These are phyloP conservation scores for Amphipoea lucens DNA, from an alignment of 2,888 invertebrate species.

Conservation along the genomic window DNA sequence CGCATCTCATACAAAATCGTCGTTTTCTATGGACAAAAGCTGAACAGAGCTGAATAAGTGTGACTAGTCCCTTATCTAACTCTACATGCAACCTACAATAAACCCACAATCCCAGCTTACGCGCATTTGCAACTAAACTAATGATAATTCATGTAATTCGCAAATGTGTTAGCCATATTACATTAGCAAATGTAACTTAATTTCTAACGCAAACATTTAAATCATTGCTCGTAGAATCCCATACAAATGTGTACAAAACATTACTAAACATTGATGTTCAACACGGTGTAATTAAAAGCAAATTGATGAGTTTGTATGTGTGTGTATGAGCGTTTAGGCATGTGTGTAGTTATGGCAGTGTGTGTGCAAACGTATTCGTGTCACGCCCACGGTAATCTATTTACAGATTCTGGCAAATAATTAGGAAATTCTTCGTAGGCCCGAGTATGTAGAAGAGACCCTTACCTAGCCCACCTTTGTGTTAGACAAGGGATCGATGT, in stretches of 20 bases:
- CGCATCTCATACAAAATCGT: too few species aligned
- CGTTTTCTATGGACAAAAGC: too few species aligned
- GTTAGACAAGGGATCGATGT: slow-evolving; percentile 29
- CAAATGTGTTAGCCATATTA: slow-evolving; percentile 45
- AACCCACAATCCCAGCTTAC: neutral
- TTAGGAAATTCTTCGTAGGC: slow-evolving; percentile 69
- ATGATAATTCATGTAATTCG: slow-evolving; percentile 19
- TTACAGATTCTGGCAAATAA: slow-evolving; percentile 73
- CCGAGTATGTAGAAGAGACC: slow-evolving; percentile 34
- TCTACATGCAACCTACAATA: neutral
- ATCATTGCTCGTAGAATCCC: slow-evolving; percentile 54
- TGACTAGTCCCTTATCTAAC: too few species aligned
- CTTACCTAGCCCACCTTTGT: slow-evolving; percentile 34
- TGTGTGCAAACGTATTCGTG: slow-evolving; percentile 51
- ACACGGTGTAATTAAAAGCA: slow-evolving; percentile 59
- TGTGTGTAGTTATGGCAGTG: neutral
- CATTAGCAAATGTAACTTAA: slow-evolving; percentile 55
- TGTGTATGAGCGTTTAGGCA: neutral
- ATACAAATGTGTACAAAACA: slow-evolving; percentile 61
- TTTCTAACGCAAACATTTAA: slow-evolving; percentile 61
- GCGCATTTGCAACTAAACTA: slow-evolving; percentile 22
- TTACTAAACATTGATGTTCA: slow-evolving; percentile 60
- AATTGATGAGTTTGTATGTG: slow-evolving; percentile 41
- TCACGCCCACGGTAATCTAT: slow-evolving; percentile 71
- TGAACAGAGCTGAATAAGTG: too few species aligned